phyloP scores from a whole-genome alignment of 2,888 invertebrate species.

The Amiota minor region DNA sequence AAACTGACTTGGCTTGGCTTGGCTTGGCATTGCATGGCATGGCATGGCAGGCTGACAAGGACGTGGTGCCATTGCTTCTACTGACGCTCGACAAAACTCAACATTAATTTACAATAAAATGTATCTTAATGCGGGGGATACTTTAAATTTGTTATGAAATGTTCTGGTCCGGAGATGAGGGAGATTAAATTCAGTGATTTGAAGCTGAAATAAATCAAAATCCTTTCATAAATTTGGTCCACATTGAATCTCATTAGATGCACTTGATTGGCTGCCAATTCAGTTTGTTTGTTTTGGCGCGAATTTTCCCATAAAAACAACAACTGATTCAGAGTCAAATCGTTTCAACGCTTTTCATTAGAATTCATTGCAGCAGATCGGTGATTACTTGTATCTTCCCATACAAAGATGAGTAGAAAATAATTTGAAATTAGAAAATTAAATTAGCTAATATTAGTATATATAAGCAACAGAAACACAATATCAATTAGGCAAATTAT shows the following conservation, averaged over 20 bases:
- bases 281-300: neutral
- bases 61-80: neutral
- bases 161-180: neutral
- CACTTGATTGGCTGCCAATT: conserved; percentile 16
- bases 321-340: neutral
- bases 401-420: neutral
- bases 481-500: too few relatives aligned
- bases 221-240: conserved; percentile 4
- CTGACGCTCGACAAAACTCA: neutral
- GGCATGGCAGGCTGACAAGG: neutral
- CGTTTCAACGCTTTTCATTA: neutral
- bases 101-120: conserved; percentile 20
- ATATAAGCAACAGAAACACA: too few relatives aligned
- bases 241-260: conserved; percentile 15
- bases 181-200: conserved; percentile 2
- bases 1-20: neutral
- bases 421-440: neutral
- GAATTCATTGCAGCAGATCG: too few relatives aligned
- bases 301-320: neutral
- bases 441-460: neutral
- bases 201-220: neutral
- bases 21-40: neutral
- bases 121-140: neutral
- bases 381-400: too few relatives aligned
- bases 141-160: too few relatives aligned